Base-by-base conservation (phyloP, 2,888 invertebrate genomes). In the Synanthedon vespiformis region DNA sequence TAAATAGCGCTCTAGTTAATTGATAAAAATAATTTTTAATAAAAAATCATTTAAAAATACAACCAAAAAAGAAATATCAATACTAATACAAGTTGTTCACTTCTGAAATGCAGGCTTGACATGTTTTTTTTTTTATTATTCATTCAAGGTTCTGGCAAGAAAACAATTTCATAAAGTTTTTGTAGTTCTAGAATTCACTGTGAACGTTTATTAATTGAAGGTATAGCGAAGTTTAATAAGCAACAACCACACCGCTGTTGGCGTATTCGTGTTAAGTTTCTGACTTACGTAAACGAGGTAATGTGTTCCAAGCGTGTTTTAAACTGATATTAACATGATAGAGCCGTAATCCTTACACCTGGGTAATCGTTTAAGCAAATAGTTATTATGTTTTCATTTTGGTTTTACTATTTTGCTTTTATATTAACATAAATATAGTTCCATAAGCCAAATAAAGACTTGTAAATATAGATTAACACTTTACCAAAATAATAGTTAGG, bases 141-240 rank as follows among this genome's bases (percentile, higher is more conserved):
- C 34, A 34, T 34, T 34, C 34, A 34, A 34, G 1, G 6, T 8
- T 34, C 27, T 34, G 34, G 10, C 34, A 3, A 34, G 34, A 34
- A 44, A 44, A 13, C 44, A 44, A 44, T 44, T 44, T 44, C 14
- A 34, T 34, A 10, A n/a, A 44, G 6, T 44, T 44, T 14, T 12
- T 44, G 6, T 13, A 44, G 44, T 14, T 44, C 8, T 12, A 44
- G 44, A 44, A 44, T 6, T 44, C 14, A n/a, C 44, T n/a, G 6
- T 44, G 6, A 44, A 44, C 44, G 8, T 55, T 55, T 52, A 48
- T 50, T 50, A 53, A 48, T 48, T 47, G 49, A 51, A 52, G 57
- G 60, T 56, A 55, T 56, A 58, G 62, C 58, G 65, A 77, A 79
- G 69, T 80, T 79, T 77, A 80, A 80, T 78, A 77, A 74, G 73